phyloP scores from a whole-genome alignment of 2,113 vertebrate genomes.

The Platichthys flesus region DNA sequence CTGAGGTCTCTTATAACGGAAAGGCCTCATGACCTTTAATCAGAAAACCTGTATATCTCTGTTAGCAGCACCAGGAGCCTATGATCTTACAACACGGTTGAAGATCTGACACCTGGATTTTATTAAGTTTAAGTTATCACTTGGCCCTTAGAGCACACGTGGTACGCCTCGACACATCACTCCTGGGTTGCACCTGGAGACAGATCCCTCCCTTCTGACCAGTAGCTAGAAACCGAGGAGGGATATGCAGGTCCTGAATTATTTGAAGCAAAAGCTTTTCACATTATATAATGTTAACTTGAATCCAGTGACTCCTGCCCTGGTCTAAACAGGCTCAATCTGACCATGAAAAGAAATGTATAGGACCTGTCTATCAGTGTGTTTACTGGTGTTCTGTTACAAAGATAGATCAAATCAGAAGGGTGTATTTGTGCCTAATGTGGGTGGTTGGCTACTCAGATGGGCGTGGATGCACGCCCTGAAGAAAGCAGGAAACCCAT shows the following conservation, averaged over 20 bases:
- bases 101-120: background rate
- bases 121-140: background rate
- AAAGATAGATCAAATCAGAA: slow-evolving; percentile 44
- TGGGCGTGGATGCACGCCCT: slow-evolving; percentile 11
- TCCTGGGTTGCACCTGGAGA: slow-evolving; percentile 68
- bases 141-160: slow-evolving; percentile 2
- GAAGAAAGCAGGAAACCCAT: slow-evolving; percentile 14
- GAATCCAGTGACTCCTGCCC: background rate
- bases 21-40: slow-evolving; percentile 9
- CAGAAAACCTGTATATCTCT: background rate
- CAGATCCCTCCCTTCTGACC: slow-evolving; percentile 55
- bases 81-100: background rate
- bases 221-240: slow-evolving; percentile 51
- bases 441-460: slow-evolving; percentile 9
- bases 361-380: slow-evolving; percentile 60
- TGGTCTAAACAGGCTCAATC: background rate
- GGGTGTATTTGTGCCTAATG: slow-evolving; percentile 19
- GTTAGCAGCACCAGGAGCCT: slow-evolving; percentile 14
- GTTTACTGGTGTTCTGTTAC: slow-evolving; percentile 40
- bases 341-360: background rate
- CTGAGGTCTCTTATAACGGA: background rate
- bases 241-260: slow-evolving; percentile 64
- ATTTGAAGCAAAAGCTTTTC: background rate
- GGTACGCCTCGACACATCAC: slow-evolving; percentile 55
- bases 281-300: background rate